These are phyloP conservation scores for Tarsius wallacei DNA, from an alignment of 2,797 vertebrate genomes.

Conservation along the genomic window DNA sequence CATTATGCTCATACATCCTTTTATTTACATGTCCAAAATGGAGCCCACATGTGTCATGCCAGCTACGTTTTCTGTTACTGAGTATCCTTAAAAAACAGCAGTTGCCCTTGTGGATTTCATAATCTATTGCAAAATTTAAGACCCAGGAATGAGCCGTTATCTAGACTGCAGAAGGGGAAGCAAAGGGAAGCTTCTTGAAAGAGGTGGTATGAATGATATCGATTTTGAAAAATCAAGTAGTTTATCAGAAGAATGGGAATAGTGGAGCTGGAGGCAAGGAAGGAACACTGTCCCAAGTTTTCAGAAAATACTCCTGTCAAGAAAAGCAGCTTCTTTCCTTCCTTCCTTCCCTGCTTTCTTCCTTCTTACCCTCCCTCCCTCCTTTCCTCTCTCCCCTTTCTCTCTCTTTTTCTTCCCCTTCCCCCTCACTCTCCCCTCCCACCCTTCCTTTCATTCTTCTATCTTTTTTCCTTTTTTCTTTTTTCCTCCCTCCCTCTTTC, in stretches of 20 bases:
- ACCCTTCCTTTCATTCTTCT: no score
- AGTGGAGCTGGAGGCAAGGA: not conserved
- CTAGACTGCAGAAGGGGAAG: not conserved
- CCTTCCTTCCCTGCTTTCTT: fast-evolving
- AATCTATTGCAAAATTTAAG: not conserved
- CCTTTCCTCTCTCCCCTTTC: not conserved
- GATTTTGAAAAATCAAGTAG: not conserved
- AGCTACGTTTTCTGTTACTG: not conserved
- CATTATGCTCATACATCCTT: not conserved
- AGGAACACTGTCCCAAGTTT: fast-evolving
- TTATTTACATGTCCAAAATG: not conserved
- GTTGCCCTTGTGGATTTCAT: not conserved
- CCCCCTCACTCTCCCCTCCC: no score
- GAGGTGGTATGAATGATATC: not conserved
- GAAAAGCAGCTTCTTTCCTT: not conserved
- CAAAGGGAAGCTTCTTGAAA: not conserved
- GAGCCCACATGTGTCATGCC: not conserved
- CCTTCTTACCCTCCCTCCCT: fast-evolving
- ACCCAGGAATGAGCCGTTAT: not conserved
- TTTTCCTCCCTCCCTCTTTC: no score
- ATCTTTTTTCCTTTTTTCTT: not conserved
- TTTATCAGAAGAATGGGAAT: not conserved
- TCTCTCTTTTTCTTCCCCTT: not conserved
- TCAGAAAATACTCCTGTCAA: not conserved
- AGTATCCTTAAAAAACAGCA: not conserved